These are phyloP conservation scores for Acrossocheilus fasciatus DNA, from an alignment of 2,797 vertebrate species.

Conservation along the genomic window DNA sequence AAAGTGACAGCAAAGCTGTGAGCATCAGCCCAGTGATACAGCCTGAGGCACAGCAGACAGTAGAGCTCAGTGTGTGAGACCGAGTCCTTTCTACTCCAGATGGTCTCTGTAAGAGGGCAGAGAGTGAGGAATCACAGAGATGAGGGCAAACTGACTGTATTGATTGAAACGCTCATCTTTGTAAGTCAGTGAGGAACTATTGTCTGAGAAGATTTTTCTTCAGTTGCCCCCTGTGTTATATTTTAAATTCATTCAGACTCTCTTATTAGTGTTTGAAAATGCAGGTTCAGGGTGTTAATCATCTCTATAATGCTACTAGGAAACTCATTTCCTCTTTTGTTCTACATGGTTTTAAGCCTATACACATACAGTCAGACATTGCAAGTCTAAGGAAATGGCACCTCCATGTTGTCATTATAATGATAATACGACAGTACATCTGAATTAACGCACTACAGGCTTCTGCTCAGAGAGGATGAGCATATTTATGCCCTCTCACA, in stretches of 20 bases:
- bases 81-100: conserved; percentile 54
- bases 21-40: conserved; percentile 42
- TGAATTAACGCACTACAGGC: conserved; percentile 19
- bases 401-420: conserved; percentile 45
- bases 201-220: not conserved
- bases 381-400: conserved; percentile 34
- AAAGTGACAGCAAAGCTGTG: conserved; percentile 64
- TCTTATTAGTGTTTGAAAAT: not conserved
- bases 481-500: not conserved
- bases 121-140: conserved; percentile 29
- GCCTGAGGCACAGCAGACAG: conserved; percentile 55
- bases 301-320: conserved; percentile 1
- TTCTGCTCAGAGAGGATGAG: conserved; percentile 16
- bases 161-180: not conserved
- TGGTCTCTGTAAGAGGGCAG: conserved; percentile 48
- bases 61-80: conserved; percentile 22
- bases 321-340: not conserved
- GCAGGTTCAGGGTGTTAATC: not conserved
- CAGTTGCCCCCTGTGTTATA: not conserved
- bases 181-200: not conserved
- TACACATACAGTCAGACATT: conserved; percentile 23
- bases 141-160: conserved; percentile 49
- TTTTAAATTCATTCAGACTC: not conserved
- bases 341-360: conserved; percentile 2
- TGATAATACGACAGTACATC: conserved; percentile 47